Conservation (phyloP, 2,113 vertebrate species). For the Petrocephalus zakoni region DNA sequence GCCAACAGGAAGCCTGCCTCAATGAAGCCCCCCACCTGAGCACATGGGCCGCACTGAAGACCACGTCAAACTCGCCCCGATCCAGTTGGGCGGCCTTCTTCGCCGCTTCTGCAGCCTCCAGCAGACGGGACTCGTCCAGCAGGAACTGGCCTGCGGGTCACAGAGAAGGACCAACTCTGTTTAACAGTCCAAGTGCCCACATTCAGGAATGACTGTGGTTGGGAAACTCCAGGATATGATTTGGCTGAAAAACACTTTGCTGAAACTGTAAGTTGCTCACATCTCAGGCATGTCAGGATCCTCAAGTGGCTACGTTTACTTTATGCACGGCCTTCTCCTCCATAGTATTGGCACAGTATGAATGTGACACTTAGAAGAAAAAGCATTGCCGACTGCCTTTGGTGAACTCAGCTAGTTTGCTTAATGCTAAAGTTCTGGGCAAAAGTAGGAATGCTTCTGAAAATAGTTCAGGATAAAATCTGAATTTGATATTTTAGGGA, state of each 20-base stretch:
- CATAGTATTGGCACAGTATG: background rate
- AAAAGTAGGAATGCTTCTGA: background rate
- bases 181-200: background rate
- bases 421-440: background rate
- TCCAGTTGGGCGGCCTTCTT: constrained; percentile 89
- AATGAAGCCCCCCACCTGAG: constrained; percentile 72
- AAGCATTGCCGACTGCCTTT: background rate
- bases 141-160: constrained; percentile 85
- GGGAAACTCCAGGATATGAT: background rate
- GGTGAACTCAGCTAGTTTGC: background rate
- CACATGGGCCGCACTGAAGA: constrained; percentile 98
- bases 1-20: background rate
- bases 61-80: constrained; percentile 87
- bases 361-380: background rate
- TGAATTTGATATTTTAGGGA: background rate
- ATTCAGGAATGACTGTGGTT: background rate
- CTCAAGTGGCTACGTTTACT: background rate
- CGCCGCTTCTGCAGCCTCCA: constrained; percentile 95
- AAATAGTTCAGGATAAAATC: constrained; percentile 7
- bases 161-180: background rate
- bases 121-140: constrained; percentile 84
- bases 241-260: background rate
- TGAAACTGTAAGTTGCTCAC: background rate
- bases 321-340: background rate
- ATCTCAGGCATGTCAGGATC: background rate